These are phyloP conservation scores for Bugula neritina DNA, from an alignment of 2,888 invertebrate genomes.

Conservation along the genomic window DNA sequence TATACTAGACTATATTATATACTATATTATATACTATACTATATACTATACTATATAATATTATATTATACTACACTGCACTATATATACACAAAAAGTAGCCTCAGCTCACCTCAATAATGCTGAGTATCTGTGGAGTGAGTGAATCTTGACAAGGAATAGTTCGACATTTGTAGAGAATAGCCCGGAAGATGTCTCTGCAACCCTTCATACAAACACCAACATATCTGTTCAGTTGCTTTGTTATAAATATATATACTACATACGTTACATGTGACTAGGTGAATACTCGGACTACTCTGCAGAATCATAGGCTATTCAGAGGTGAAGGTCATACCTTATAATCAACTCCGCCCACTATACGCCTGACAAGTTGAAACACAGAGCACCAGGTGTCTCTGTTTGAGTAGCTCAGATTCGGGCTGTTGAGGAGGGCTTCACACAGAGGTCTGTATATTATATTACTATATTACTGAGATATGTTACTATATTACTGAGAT, in stretches of 20 bases:
- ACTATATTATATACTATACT: too few relatives aligned
- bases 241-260: too few relatives aligned
- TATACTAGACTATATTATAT: too few relatives aligned
- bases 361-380: slow-evolving; percentile 74
- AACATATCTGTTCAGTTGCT: background rate
- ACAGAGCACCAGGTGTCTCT: slow-evolving; percentile 84
- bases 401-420: slow-evolving; percentile 73
- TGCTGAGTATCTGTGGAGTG: slow-evolving; percentile 8
- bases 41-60: too few relatives aligned
- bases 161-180: slow-evolving; percentile 76
- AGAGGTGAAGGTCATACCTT: slow-evolving; percentile 60
- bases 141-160: slow-evolving; percentile 65
- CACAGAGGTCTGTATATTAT: slow-evolving; percentile 59
- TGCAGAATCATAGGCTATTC: too few relatives aligned
- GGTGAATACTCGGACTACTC: too few relatives aligned
- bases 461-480: background rate
- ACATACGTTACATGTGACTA: too few relatives aligned
- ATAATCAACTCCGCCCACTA: slow-evolving; percentile 87
- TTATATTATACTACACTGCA: too few relatives aligned
- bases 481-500: background rate
- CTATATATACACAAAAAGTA: too few relatives aligned
- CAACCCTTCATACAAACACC: slow-evolving; percentile 47
- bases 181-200: slow-evolving; percentile 52
- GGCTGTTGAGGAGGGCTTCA: slow-evolving; percentile 75
- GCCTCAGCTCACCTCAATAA: too few relatives aligned